Evolutionary conservation across 2,797 vertebrate species (phyloP).

Genomic region (Poecilia picta): DNA sequence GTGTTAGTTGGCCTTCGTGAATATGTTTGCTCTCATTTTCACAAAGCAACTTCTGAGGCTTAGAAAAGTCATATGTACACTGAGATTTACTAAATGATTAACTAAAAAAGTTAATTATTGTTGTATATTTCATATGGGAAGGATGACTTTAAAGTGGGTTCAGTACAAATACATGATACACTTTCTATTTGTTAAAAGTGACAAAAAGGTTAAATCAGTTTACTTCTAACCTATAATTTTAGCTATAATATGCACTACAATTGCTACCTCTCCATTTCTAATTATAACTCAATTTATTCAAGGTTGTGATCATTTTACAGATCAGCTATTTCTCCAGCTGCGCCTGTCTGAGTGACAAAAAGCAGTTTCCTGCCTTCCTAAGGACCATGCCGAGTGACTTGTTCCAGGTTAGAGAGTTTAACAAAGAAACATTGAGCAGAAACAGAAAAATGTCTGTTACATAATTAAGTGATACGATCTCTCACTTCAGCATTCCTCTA

Average conservation of each 20-base stretch:
- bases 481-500: background rate
- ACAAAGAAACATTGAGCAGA: background rate
- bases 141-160: background rate
- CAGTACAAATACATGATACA: background rate
- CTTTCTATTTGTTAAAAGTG: background rate
- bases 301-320: constrained; percentile 40
- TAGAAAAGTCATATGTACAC: background rate
- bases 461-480: background rate
- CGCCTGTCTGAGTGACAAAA: constrained; percentile 85
- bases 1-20: background rate
- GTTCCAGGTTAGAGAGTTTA: constrained; percentile 74
- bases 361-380: constrained; percentile 81
- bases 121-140: background rate
- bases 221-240: background rate
- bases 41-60: background rate
- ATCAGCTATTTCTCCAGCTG: constrained; percentile 87
- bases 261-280: background rate
- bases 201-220: background rate
- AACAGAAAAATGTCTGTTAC: constrained; percentile 1
- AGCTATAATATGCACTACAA: background rate
- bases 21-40: background rate
- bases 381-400: constrained; percentile 86
- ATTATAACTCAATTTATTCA: background rate
- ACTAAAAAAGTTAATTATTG: background rate
- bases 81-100: background rate